A percentile compares a stretch with the other conserved stretches of the same genome.
phyloP scores from a whole-genome alignment of 2,888 invertebrate species.

The Melieria picta region DNA sequence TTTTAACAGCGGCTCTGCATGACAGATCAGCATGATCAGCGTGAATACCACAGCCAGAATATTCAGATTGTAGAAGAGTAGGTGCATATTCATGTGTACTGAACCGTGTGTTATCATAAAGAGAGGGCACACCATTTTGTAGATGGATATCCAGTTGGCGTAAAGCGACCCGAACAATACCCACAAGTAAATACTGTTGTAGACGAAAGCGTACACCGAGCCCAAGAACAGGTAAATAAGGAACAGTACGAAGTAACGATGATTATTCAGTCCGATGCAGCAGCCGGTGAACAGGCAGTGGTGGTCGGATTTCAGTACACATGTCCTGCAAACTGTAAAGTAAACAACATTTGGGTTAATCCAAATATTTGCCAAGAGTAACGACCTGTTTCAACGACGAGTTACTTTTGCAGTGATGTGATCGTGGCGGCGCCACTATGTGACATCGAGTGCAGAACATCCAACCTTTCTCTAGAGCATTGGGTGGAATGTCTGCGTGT shows the following conservation, averaged over 20 bases:
- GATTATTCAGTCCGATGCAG: slow-evolving; percentile 84
- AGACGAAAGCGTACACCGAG: slow-evolving; percentile 75
- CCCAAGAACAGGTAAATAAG: slow-evolving; percentile 77
- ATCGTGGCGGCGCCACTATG: slow-evolving; percentile 78
- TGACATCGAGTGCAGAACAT: slow-evolving; percentile 82
- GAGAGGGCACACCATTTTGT: too few species aligned
- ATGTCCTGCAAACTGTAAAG: too few species aligned
- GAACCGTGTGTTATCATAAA: too few species aligned
- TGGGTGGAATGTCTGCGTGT: slow-evolving; percentile 22
- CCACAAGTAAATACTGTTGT: slow-evolving; percentile 76
- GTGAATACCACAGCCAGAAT: slow-evolving; percentile 75
- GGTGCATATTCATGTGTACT: slow-evolving; percentile 64
- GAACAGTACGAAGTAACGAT: slow-evolving; percentile 85
- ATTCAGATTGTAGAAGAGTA: slow-evolving; percentile 77
- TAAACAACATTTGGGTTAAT: too few species aligned
- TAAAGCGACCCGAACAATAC: slow-evolving; percentile 73
- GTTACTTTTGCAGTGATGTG: slow-evolving; percentile 80
- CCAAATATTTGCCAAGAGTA: too few species aligned
- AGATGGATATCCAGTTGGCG: slow-evolving; percentile 67
- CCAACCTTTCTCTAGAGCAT: slow-evolving; percentile 68
- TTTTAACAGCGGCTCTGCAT: slow-evolving; percentile 74
- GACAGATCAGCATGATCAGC: slow-evolving; percentile 75
- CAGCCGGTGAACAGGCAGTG: too few species aligned
- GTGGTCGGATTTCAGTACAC: too few species aligned
- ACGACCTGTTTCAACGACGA: slow-evolving; percentile 63